Evolutionary conservation across 1,140 invertebrate genomes (phyloP).

Genomic region (Antheraea pernyi): DNA sequence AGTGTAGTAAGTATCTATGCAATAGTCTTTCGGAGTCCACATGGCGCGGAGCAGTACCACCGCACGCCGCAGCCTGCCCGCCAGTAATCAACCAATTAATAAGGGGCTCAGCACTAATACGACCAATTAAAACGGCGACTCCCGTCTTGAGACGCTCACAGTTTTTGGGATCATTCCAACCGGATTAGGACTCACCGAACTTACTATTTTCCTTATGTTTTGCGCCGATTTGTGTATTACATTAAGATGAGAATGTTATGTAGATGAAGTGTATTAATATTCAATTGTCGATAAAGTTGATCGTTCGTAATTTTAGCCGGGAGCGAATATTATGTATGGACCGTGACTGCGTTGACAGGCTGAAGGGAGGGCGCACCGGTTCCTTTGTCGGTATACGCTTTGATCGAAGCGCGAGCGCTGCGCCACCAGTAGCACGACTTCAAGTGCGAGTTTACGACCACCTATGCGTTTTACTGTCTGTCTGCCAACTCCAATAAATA

Average conservation of each 20-base stretch:
- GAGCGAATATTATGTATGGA: conserved; percentile 48
- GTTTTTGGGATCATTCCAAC: conserved; percentile 76
- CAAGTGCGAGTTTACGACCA: conserved; percentile 69
- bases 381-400: conserved; percentile 64
- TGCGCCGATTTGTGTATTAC: conserved; percentile 32
- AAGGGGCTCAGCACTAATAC: conserved; percentile 72
- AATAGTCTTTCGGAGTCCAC: conserved; percentile 26
- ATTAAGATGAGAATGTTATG: conserved; percentile 42
- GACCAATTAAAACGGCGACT: conserved; percentile 73
- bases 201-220: conserved; percentile 28
- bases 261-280: conserved; percentile 53
- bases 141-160: conserved; percentile 70
- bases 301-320: conserved; percentile 57
- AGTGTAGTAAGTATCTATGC: background rate
- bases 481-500: conserved; percentile 38
- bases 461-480: conserved; percentile 57
- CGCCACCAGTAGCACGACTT: conserved; percentile 39
- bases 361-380: conserved; percentile 39
- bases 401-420: conserved; percentile 62
- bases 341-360: conserved; percentile 67
- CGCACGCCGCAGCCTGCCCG: conserved; percentile 43
- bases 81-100: conserved; percentile 78
- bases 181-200: conserved; percentile 60
- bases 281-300: conserved; percentile 58
- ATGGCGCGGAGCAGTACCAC: conserved; percentile 33